These are phyloP conservation scores for Crocallis elinguaria DNA, from an alignment of 2,888 invertebrate species.

Conservation along the genomic window DNA sequence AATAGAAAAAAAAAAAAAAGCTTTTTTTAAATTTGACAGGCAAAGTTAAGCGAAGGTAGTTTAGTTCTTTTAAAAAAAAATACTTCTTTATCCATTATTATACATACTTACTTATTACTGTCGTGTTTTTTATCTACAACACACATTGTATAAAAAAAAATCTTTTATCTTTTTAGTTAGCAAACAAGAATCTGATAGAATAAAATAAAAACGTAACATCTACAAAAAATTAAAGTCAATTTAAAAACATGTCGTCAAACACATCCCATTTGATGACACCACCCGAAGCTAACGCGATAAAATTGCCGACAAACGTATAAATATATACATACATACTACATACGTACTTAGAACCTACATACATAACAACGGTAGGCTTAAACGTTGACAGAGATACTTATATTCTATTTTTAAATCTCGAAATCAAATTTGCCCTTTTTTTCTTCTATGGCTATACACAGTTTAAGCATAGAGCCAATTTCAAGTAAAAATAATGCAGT, in stretches of 20 bases:
- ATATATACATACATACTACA: not conserved
- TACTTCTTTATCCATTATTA: no score
- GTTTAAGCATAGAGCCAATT: not conserved
- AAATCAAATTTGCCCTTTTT: no score
- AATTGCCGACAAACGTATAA: not conserved
- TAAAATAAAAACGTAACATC: no score
- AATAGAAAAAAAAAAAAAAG: no score
- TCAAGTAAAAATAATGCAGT: not conserved
- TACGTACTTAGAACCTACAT: not conserved
- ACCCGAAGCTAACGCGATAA: not conserved
- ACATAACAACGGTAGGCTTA: not conserved
- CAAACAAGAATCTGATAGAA: not conserved
- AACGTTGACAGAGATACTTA: not conserved
- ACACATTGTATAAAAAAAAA: no score
- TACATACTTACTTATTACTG: no score
- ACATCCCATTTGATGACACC: not conserved
- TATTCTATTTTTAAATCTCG: constrained; percentile 2
- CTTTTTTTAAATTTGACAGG: no score
- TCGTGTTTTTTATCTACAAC: no score
- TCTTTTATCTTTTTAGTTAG: not conserved
- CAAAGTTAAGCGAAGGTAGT: no score
- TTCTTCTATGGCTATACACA: no score
- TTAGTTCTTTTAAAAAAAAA: no score
- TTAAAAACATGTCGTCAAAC: not conserved
- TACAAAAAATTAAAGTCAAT: not conserved